A percentile compares a stretch with the other conserved stretches of the same genome.
Evolutionary conservation across 2,888 invertebrate species (phyloP).

Genomic region (Leucozona laternaria): DNA sequence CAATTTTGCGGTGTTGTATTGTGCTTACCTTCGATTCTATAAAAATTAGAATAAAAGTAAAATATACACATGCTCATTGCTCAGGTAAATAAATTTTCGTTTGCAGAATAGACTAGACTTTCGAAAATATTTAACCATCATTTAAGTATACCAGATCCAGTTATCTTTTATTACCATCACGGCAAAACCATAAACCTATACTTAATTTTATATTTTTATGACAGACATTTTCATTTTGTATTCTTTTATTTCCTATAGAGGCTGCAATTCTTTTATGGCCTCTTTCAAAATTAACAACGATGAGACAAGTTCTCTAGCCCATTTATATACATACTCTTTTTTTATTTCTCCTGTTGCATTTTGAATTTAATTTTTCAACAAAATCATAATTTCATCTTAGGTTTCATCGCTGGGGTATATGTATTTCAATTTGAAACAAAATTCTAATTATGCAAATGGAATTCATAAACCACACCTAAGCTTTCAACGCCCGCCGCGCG

Average conservation of each 20-base stretch:
- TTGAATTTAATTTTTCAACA: neutral
- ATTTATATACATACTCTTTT: neutral
- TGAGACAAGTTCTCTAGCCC: neutral
- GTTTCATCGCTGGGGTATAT: neutral
- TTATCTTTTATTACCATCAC: too few relatives aligned
- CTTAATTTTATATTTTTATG: neutral
- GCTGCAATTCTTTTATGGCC: neutral
- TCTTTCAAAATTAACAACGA: neutral
- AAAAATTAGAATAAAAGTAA: too few relatives aligned
- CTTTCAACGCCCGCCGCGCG: neutral
- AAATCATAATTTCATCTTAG: neutral
- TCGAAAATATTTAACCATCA: too few relatives aligned
- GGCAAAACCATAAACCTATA: neutral
- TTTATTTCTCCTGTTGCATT: neutral
- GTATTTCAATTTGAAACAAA: neutral
- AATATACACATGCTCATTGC: too few relatives aligned
- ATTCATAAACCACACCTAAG: constrained; percentile 49
- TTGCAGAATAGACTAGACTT: too few relatives aligned
- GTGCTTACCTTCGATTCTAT: too few relatives aligned
- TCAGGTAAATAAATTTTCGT: too few relatives aligned
- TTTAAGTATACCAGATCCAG: too few relatives aligned
- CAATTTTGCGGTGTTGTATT: too few relatives aligned
- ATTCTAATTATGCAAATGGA: constrained; percentile 55
- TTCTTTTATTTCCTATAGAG: neutral
- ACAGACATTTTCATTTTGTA: neutral